Evolutionary conservation across 1,140 invertebrate genomes (phyloP), one percentile per base, ranked within the genome.

Genomic region (Lethrus apterus): DNA sequence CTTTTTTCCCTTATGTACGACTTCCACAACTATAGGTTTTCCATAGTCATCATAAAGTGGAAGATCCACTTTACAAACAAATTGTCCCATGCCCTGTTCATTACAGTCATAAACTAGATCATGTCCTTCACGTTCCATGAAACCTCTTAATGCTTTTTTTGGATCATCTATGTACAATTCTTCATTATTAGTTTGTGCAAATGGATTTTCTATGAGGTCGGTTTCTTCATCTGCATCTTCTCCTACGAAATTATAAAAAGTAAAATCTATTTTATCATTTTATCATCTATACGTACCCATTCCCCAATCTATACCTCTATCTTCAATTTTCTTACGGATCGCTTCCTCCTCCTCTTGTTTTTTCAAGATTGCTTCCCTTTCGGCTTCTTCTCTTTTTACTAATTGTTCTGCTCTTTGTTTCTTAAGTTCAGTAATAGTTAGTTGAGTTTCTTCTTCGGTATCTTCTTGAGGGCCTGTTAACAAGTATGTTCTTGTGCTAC

Each of bases 61-160:
- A 31, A 81, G 52, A 57, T 77, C 75, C 0, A 80, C 76, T 43
- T 78, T 76, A 55, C 50, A 89, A 9, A 77, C 55, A 70, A 89
- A 93, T 57, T 89, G 84, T 3, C 85, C 86, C 23, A 78, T 70
- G 5, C 83, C 84, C 58, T 84, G 80, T 62, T 94, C 89, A 48
- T 86, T 80, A 19, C 84, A 84, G 54, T 89, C 76, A 63, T 94
- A 95, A 41, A 83, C 81, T 17, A 96, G 71, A 46, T 86, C 81
- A 23, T 82, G 75, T 0, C 93, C 95, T 72, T 98, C 94, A 47
- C 93, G 73, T 67, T 98, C 94, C 68, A 94, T 97, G 77, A 91
- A 98, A 0, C 90, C 89, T 54, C 89, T 71, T 3, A 99, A 65
- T 2, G 91, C 91, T 67, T 94, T 95, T 67, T 98, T 97, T 0